Percentiles rank a stretch among this genome's conserved stretches.
phyloP scores from a whole-genome alignment of 2,888 invertebrate genomes.

The Lagria hirta region DNA sequence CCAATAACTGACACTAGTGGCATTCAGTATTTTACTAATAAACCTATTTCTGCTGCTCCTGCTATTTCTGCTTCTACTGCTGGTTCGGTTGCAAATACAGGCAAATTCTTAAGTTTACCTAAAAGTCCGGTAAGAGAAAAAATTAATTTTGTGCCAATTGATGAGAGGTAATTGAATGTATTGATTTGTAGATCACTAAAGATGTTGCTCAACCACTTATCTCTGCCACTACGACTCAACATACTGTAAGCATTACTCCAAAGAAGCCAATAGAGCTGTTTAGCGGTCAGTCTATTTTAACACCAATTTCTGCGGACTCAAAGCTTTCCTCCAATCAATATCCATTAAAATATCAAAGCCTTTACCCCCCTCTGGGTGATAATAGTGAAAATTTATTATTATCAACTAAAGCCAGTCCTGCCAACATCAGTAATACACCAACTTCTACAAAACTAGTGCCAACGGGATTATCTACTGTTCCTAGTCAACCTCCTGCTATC shows the following conservation, averaged over 20 bases:
- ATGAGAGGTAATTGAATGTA: too few species aligned
- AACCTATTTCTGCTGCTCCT: neutral
- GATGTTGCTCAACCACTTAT: too few species aligned
- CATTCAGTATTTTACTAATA: constrained; percentile 4
- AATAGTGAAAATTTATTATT: too few species aligned
- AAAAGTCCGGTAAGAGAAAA: too few species aligned
- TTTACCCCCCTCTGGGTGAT: neutral
- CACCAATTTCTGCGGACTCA: constrained; percentile 4
- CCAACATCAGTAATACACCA: constrained; percentile 1
- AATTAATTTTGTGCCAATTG: too few species aligned
- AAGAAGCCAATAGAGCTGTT: constrained; percentile 26
- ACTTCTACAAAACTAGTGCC: constrained; percentile 4
- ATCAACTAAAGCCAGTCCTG: neutral
- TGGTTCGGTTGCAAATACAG: neutral
- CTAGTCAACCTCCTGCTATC: neutral
- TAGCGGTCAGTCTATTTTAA: constrained; percentile 33
- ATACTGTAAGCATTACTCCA: constrained; percentile 13
- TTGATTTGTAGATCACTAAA: too few species aligned
- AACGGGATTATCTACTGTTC: constrained; percentile 4
- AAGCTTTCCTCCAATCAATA: constrained; percentile 1
- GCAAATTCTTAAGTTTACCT: too few species aligned
- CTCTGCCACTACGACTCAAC: too few species aligned
- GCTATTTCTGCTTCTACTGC: neutral
- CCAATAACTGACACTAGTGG: constrained; percentile 36
- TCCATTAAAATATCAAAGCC: too few species aligned